Base-by-base conservation (phyloP, 2,888 invertebrate species). In the Phrixothrix hirtus region DNA sequence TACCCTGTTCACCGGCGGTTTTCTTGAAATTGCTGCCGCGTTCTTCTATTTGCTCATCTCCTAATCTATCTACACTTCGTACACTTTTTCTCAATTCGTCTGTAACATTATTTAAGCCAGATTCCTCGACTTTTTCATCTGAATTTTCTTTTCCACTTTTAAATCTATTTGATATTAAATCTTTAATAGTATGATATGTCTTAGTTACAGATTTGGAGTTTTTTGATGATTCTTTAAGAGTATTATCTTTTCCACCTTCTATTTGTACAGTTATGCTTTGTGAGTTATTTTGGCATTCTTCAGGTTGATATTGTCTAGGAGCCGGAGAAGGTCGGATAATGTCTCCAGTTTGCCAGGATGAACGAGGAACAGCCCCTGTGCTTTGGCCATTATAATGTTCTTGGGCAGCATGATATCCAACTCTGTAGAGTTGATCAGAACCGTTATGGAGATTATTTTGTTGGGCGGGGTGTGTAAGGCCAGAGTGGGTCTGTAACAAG, bases 151-250 rank as follows among this genome's bases (percentile, higher is more conserved):
- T 79, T 30, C 81, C 83, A 62, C 80, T 84, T 65, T 87, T 87
- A 72, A 90, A 89, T 66, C 86, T 83, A 71, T 86, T 88, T 13
- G 89, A 89, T 68, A 90, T 88, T 81, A 90, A 87, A 66, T 89
- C 89, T 78, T 89, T 89, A 55, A 90, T 82, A 2, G 89, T 88
- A 71, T 90, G 87, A 68, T 89, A 89, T 0, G 89, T 89, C 75
- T 88, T 87, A 34, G 86, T 84, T 50, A 88, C 83, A n/a, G 87
- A 83, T 71, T 87, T 85, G 35, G 79, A 77, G 45, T 77, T 80
- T 71, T 82, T 82, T 0, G 78, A 80, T 1, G 80, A 78, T 61
- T 83, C 82, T 55, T 72, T 70, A 66, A 78, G 78, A 10, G 78
- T 79, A 27, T 74, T 79, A 44, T 83, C 82, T 68, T 82, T 84